Percentiles rank a stretch among this genome's conserved stretches.
These are phyloP conservation scores for Berghia stephanieae DNA, from an alignment of 1,140 invertebrate genomes.

Conservation along the genomic window DNA sequence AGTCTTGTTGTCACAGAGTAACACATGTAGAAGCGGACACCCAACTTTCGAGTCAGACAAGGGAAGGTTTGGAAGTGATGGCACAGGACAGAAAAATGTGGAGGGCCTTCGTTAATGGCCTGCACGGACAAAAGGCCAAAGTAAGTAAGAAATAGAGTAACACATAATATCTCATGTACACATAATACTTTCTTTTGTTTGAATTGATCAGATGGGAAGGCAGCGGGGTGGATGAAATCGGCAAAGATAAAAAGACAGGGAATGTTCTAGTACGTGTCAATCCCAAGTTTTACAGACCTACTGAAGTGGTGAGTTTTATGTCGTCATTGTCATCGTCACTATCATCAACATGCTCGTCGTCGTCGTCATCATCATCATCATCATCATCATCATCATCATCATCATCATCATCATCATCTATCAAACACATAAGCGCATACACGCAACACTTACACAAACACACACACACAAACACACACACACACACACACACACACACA, in stretches of 20 bases:
- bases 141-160: too few species aligned
- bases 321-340: background rate
- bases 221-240: constrained; percentile 84
- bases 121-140: too few species aligned
- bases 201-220: constrained; percentile 86
- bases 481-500: background rate
- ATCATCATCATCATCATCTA: background rate
- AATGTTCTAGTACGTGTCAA: constrained; percentile 90
- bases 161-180: too few species aligned
- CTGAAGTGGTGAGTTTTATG: constrained; percentile 88
- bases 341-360: background rate
- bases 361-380: too few species aligned
- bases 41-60: too few species aligned
- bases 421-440: background rate
- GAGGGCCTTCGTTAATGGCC: too few species aligned
- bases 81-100: too few species aligned
- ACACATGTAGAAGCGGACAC: too few species aligned
- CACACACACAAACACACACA: background rate
- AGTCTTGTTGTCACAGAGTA: too few species aligned
- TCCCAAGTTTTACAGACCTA: constrained; percentile 94
- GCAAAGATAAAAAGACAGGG: constrained; percentile 82
- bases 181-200: too few species aligned
- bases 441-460: background rate
- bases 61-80: too few species aligned
- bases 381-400: background rate